Percentiles rank a stretch among this genome's conserved stretches.
phyloP scores from a whole-genome alignment of 64 coral and sea anemone species.

The Cladopsammia gracilis region DNA sequence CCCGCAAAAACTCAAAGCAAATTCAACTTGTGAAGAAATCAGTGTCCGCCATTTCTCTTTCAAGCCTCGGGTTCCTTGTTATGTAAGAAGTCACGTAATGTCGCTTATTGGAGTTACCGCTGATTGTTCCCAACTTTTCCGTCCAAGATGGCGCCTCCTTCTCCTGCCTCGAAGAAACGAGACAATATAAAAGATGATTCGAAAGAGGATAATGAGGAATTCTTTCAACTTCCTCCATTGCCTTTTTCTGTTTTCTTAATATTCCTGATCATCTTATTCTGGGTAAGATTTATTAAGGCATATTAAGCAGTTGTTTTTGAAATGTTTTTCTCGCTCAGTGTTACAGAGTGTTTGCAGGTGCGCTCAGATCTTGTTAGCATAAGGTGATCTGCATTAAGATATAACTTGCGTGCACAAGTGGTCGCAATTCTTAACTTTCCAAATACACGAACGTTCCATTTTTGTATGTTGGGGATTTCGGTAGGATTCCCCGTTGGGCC shows the following conservation, averaged over 20 bases:
- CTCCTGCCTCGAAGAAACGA: neutral
- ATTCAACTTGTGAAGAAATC: neutral
- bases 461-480: no score
- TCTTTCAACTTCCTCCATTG: conserved; percentile 33
- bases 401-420: no score
- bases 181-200: conserved; percentile 22
- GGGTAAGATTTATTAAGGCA: conserved; percentile 39
- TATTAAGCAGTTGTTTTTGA: neutral
- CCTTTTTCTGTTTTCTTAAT: conserved; percentile 11
- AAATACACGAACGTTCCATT: no score
- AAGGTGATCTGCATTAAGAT: no score
- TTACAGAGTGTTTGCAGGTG: no score
- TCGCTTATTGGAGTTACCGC: neutral
- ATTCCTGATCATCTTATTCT: conserved; percentile 43
- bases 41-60: neutral
- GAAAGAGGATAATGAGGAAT: conserved; percentile 25
- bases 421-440: no score
- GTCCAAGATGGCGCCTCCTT: conserved; percentile 71
- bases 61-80: neutral
- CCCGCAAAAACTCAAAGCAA: neutral
- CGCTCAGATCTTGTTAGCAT: no score
- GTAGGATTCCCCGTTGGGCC: no score
- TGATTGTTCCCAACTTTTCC: no score
- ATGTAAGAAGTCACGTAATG: neutral
- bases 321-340: neutral